Percentiles rank a stretch among this genome's conserved stretches.
Conservation (phyloP, 2,797 vertebrate species). For the Eleutherodactylus coqui region DNA sequence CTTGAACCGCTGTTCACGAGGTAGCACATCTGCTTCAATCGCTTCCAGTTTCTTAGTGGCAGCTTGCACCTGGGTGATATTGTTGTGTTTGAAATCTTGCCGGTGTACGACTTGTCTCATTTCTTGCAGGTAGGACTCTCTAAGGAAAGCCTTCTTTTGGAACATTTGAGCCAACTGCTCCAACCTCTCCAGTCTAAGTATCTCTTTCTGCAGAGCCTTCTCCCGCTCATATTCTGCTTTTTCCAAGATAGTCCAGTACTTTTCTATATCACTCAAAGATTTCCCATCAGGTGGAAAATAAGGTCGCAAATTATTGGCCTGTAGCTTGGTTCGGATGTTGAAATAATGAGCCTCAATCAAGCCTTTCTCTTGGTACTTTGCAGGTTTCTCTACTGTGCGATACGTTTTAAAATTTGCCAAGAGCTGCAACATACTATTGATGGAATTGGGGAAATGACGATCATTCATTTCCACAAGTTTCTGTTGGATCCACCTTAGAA, state of each 20-base stretch:
- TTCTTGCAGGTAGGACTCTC: conserved; percentile 84
- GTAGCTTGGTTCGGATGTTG: conserved; percentile 82
- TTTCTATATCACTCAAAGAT: conserved; percentile 82
- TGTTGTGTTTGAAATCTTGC: conserved; percentile 73
- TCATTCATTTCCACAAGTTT: conserved; percentile 82
- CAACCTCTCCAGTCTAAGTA: conserved; percentile 83
- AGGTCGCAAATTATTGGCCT: conserved; percentile 83
- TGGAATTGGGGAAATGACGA: conserved; percentile 81
- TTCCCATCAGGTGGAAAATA: conserved; percentile 82
- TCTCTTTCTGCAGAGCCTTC: conserved; percentile 78
- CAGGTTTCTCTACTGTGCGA: conserved; percentile 87
- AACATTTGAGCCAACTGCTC: conserved; percentile 87
- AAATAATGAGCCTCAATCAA: conserved; percentile 87
- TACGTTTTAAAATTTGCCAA: conserved; percentile 84
- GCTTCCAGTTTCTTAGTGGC: conserved; percentile 82
- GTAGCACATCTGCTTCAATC: conserved; percentile 80
- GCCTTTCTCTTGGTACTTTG: conserved; percentile 86
- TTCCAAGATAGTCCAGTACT: conserved; percentile 82
- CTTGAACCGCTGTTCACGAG: conserved; percentile 82
- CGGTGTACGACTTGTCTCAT: conserved; percentile 77
- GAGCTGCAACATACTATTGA: conserved; percentile 81
- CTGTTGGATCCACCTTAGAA: conserved; percentile 84
- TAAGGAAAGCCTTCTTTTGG: conserved; percentile 81
- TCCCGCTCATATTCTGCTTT: conserved; percentile 82
- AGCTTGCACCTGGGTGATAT: conserved; percentile 76